phyloP scores from a whole-genome alignment of 92 coral and sea anemone genomes.

The Chrysogorgia sp. region DNA sequence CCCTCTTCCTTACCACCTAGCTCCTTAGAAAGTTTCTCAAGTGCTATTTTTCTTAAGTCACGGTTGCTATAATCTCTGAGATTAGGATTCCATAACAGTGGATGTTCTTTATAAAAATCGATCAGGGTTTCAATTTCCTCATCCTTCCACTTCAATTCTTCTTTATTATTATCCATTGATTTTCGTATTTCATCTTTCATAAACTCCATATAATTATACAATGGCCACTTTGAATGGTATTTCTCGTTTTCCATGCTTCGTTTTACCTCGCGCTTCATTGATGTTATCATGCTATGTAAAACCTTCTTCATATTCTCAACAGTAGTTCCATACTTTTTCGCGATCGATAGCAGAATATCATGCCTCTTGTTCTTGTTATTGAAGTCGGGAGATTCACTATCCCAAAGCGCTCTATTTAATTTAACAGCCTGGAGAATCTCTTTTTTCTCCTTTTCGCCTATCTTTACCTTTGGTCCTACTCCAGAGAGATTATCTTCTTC shows the following conservation, averaged over 20 bases:
- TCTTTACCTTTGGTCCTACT: no score
- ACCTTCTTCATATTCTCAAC: not conserved
- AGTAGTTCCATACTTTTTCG: no score
- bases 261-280: conserved; percentile 10
- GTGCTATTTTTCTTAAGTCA: not conserved
- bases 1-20: not conserved
- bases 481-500: no score
- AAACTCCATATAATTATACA: not conserved
- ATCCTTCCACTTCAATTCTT: conserved; percentile 38
- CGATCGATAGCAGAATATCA: no score
- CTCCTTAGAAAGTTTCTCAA: not conserved
- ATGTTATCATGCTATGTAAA: conserved; percentile 1
- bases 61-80: conserved; percentile 7
- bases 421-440: no score
- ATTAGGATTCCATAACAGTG: conserved; percentile 18
- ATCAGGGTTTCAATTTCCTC: conserved; percentile 10
- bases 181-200: not conserved
- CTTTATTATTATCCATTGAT: not conserved
- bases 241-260: not conserved
- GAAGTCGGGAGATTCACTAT: no score
- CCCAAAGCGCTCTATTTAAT: no score
- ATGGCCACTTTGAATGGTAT: not conserved
- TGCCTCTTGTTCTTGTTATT: no score
- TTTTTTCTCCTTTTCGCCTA: no score
- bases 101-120: conserved; percentile 22